phyloP scores from a whole-genome alignment of 2,888 invertebrate species.

The Megastigmus dorsalis region DNA sequence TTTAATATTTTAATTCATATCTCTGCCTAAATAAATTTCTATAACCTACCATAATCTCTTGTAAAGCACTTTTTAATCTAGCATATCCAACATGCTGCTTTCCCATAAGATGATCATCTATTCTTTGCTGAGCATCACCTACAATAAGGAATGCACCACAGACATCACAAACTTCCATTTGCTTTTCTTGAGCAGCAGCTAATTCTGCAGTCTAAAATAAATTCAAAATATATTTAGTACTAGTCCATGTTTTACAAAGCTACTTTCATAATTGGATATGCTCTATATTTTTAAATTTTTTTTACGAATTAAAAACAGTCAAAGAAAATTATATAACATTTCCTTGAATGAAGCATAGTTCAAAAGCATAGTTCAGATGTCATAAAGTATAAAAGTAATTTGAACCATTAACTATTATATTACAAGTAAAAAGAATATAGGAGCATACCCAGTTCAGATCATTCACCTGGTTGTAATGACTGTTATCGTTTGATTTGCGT shows the following conservation, averaged over 20 bases:
- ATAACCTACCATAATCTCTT: conserved; percentile 76
- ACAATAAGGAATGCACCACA: conserved; percentile 99
- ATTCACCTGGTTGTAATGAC: conserved; percentile 77
- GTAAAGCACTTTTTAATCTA: conserved; percentile 77
- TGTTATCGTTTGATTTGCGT: conserved; percentile 86
- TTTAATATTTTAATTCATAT: background rate
- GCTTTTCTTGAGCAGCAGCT: conserved; percentile 93
- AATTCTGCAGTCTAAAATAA: conserved; percentile 81
- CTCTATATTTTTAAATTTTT: background rate
- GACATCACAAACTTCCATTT: conserved; percentile 99
- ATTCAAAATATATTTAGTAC: background rate
- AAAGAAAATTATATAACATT: too few relatives aligned
- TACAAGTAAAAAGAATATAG: conserved; percentile 10
- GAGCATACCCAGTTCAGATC: conserved; percentile 20
- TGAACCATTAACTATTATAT: background rate
- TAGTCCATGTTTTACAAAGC: background rate
- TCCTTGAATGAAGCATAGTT: too few relatives aligned
- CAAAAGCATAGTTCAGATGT: too few relatives aligned
- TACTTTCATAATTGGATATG: background rate
- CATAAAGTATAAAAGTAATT: too few relatives aligned
- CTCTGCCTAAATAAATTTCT: conserved; percentile 10
- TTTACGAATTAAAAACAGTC: too few relatives aligned
- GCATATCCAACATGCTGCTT: conserved; percentile 98
- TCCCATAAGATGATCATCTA: conserved; percentile 98
- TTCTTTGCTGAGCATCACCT: conserved; percentile 97